Base-by-base conservation (phyloP, 2,113 vertebrate genomes). In the Falco punctatus region DNA sequence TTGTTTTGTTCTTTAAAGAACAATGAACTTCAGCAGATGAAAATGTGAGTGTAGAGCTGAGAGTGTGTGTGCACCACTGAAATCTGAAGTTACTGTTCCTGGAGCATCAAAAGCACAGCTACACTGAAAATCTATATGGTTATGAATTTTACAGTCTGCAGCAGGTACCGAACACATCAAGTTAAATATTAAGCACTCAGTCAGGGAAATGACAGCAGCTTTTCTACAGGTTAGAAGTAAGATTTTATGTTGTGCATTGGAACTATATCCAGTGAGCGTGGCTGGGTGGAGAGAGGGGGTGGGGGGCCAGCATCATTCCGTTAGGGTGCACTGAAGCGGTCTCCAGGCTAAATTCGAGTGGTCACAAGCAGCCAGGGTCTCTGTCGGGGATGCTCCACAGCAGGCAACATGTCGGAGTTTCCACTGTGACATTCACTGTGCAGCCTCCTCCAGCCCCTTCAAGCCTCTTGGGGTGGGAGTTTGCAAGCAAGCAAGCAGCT, bases 131-230 rank as follows among this genome's bases (percentile, higher is more conserved):
- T 92, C 88, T 71, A 9, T 52, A 35, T 64, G 67, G 82, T 38
- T 86, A 44, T 15, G 80, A 90, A 59, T 86, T 79, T 74, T 88
- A 90, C 69, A 55, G 59, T 26, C 72, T 75, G 74, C 70, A 67
- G 71, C 89, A 90, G 46, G 77, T 42, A 65, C 81, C n/a, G 46
- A 64, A 70, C 28, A 42, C n/a, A 62, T 40, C 1, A 1, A 93
- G 65, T 94, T 86, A 94, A 88, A 93, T 51, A 92, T 70, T 86
- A 91, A 89, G 87, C 69, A 26, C 40, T 59, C 40, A 13, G 10
- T 59, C 55, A 46, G 51, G 54, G 71, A 86, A 71, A 61, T 42
- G 27, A 69, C 72, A 79, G 71, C 71, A 94, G 75, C 42, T 92
- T 86, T 72, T 72, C 80, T 64, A 20, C 52, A 26, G 54, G 48